Base-by-base conservation (phyloP, 1,140 invertebrate species). In the Drosophila pachea region DNA sequence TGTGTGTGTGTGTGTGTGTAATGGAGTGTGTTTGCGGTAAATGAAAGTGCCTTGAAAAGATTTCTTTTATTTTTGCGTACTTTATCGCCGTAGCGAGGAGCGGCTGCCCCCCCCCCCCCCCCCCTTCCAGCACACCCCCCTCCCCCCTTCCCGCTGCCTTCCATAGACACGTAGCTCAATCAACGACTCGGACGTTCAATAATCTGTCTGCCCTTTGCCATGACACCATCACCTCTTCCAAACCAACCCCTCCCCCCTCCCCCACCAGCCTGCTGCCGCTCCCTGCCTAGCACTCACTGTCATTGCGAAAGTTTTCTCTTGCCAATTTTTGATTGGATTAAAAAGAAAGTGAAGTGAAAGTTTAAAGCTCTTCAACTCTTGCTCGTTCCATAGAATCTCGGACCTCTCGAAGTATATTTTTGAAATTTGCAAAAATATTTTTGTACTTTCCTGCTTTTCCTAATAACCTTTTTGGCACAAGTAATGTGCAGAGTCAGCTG, bases 21-120 rank as follows among this genome's bases (percentile, higher is more conserved):
- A 31, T 29, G 33, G 31, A 11, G 31, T 22, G n/a, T 45, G 36
- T 52, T 11, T 53, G 56, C 45, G 61, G 36, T 61, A 63, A 78
- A 78, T 83, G 74, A 78, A 83, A 82, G 78, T 78, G 78, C 50
- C 53, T 73, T 22, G 64, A 64, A 83, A 83, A 82, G 78, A 82
- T 82, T 83, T 83, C 72, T 65, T 42, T 35, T 22, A 60, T 60
- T 56, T 64, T 64, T 65, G 56, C 47, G 60, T 55, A 71, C 67
- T 76, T 67, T 58, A 63, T 55, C 61, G 11, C 36, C 7, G n/a
- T n/a, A n/a, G n/a, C n/a, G n/a, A n/a, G n/a, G 14, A 43, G 8
- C 29, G 42, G 22, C 45, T 42, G 36, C 40, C 49, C 65, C 22
- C 22, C 22, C 22, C 3, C 22, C 22, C 22, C 22, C 22, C 38